A percentile compares a stretch with the other conserved stretches of the same genome.
Conservation (phyloP, 2,113 vertebrate species). For the Hippopotamus amphibius region DNA sequence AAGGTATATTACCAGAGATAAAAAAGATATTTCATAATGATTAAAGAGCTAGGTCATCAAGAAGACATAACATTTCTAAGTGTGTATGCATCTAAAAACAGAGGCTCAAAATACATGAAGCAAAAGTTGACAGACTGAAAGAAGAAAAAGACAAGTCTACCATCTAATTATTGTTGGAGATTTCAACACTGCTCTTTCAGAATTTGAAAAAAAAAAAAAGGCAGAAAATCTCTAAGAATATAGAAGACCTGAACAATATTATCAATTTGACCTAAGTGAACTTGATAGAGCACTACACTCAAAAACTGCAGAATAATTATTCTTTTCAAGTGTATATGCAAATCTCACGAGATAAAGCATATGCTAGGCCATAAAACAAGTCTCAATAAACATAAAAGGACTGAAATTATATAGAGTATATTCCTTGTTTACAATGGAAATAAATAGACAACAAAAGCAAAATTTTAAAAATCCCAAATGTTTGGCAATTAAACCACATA, state of each 20-base stretch:
- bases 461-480: not conserved
- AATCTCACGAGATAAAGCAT: not conserved
- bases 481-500: not conserved
- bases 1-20: not conserved
- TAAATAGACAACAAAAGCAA: slow-evolving; percentile 15
- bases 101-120: not conserved
- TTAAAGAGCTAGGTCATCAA: not conserved
- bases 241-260: not conserved
- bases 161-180: not conserved
- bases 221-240: not conserved
- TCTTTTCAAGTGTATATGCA: slow-evolving; percentile 10
- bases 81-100: not conserved
- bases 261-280: not conserved
- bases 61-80: not conserved
- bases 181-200: not conserved
- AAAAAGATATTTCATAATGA: not conserved
- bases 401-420: not conserved
- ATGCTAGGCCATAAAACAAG: not conserved
- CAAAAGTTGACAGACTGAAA: not conserved
- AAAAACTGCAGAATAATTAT: not conserved
- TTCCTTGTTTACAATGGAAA: not conserved
- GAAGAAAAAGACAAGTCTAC: not conserved
- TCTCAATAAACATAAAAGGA: not conserved
- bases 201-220: not conserved
- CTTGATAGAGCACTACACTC: not conserved